Conservation (phyloP, 2,888 invertebrate species). For the Lypha dubia region DNA sequence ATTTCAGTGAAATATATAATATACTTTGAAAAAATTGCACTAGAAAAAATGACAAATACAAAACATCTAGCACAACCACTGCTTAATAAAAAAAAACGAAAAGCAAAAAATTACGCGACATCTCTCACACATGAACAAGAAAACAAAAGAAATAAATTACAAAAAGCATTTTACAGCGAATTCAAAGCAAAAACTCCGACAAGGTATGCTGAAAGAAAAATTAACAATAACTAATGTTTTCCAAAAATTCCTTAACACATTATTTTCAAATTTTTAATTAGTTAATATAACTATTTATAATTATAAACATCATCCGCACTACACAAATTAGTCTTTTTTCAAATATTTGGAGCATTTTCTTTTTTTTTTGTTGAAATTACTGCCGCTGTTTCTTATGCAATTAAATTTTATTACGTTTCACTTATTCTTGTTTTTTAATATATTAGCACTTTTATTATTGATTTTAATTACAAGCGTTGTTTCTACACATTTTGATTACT, state of each 20-base stretch:
- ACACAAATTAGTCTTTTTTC: slow-evolving; percentile 9
- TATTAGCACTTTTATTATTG: slow-evolving; percentile 51
- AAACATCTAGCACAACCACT: slow-evolving; percentile 67
- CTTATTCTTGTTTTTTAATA: slow-evolving; percentile 36
- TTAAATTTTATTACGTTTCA: slow-evolving; percentile 66
- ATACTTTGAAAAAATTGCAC: slow-evolving; percentile 24
- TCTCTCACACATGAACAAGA: slow-evolving; percentile 40
- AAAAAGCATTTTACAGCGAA: slow-evolving; percentile 64
- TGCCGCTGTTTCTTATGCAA: slow-evolving; percentile 69
- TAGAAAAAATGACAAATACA: slow-evolving; percentile 56
- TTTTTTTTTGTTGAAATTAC: slow-evolving; percentile 2
- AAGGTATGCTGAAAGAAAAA: slow-evolving; percentile 39
- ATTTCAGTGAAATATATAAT: slow-evolving; percentile 5
- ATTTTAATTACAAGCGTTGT: slow-evolving; percentile 7
- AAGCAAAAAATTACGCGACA: slow-evolving; percentile 62
- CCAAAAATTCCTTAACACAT: slow-evolving; percentile 22
- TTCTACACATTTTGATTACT: slow-evolving; percentile 44
- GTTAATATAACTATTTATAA: too few species aligned
- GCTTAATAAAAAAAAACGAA: slow-evolving; percentile 47
- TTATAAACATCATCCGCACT: slow-evolving; percentile 14
- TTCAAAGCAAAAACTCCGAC: slow-evolving; percentile 47
- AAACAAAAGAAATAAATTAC: slow-evolving; percentile 47
- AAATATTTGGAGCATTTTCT: slow-evolving; percentile 20
- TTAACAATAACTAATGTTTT: slow-evolving; percentile 43
- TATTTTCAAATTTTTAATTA: slow-evolving; percentile 13